A percentile compares a stretch with the other conserved stretches of the same genome.
phyloP scores from a whole-genome alignment of 2,888 invertebrate species.

The Chorisops tibialis region DNA sequence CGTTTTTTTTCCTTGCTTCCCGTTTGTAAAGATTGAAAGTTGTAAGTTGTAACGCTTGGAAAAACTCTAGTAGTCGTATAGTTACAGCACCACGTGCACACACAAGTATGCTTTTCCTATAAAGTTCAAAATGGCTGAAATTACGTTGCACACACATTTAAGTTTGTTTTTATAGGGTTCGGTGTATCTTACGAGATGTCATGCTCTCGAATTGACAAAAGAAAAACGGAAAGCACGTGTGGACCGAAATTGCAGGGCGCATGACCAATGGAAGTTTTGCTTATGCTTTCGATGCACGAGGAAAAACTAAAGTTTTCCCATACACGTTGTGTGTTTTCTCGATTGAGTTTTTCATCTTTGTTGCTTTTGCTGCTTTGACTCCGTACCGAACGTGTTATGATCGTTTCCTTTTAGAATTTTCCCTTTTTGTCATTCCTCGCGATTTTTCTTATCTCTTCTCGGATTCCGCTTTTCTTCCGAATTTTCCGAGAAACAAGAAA shows the following conservation, averaged over 20 bases:
- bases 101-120: not conserved
- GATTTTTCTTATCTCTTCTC: too few species aligned
- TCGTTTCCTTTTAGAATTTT: not conserved
- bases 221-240: not conserved
- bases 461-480: not conserved
- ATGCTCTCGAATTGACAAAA: too few species aligned
- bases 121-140: conserved; percentile 20
- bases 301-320: not conserved
- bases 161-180: too few species aligned
- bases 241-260: conserved; percentile 4
- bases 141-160: not conserved
- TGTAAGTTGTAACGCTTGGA: conserved; percentile 5
- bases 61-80: not conserved
- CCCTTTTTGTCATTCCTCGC: not conserved
- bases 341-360: too few species aligned
- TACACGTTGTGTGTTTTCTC: not conserved
- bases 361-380: too few species aligned
- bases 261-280: conserved; percentile 7
- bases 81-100: conserved; percentile 14
- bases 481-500: not conserved
- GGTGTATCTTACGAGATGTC: too few species aligned
- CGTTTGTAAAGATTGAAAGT: conserved; percentile 4
- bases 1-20: not conserved
- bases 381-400: not conserved
- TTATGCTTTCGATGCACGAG: not conserved